phyloP scores from a whole-genome alignment of 2,797 vertebrate genomes.

The Gila robusta region DNA sequence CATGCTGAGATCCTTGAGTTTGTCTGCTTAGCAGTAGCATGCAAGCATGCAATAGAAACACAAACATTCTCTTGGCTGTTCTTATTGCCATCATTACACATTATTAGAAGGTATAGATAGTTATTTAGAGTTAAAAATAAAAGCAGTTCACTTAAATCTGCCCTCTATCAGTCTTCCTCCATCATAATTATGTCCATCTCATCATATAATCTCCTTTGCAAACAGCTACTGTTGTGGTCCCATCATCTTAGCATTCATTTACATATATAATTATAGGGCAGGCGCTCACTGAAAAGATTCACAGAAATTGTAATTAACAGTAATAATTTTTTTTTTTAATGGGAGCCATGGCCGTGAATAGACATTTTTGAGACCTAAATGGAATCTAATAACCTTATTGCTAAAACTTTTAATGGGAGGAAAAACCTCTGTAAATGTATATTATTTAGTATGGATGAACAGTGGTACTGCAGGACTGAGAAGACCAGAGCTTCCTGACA shows the following conservation, averaged over 20 bases:
- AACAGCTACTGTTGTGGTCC: slow-evolving; percentile 56
- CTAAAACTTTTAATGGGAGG: slow-evolving; percentile 66
- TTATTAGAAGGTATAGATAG: slow-evolving; percentile 25
- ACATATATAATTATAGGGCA: slow-evolving; percentile 85
- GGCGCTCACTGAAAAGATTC: slow-evolving; percentile 84
- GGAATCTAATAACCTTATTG: slow-evolving; percentile 76
- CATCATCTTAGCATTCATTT: slow-evolving; percentile 83
- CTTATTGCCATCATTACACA: not conserved
- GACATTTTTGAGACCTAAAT: slow-evolving; percentile 81
- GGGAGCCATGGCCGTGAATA: slow-evolving; percentile 77
- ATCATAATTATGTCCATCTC: slow-evolving; percentile 71
- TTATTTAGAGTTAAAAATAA: slow-evolving; percentile 40
- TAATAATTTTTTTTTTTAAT: slow-evolving; percentile 85
- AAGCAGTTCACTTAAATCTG: slow-evolving; percentile 21
- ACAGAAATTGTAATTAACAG: slow-evolving; percentile 89
- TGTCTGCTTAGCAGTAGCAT: not conserved
- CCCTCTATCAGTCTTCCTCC: slow-evolving; percentile 66
- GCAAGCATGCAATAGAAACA: not conserved
- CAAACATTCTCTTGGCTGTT: not conserved
- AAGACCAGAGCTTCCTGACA: not conserved
- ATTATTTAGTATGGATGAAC: slow-evolving; percentile 30
- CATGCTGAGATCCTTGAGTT: not conserved
- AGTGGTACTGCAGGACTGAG: not conserved
- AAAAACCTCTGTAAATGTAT: slow-evolving; percentile 50
- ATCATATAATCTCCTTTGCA: slow-evolving; percentile 53